Evolutionary conservation across 1,140 invertebrate species (phyloP).

Genomic region (Diabrotica virgifera): DNA sequence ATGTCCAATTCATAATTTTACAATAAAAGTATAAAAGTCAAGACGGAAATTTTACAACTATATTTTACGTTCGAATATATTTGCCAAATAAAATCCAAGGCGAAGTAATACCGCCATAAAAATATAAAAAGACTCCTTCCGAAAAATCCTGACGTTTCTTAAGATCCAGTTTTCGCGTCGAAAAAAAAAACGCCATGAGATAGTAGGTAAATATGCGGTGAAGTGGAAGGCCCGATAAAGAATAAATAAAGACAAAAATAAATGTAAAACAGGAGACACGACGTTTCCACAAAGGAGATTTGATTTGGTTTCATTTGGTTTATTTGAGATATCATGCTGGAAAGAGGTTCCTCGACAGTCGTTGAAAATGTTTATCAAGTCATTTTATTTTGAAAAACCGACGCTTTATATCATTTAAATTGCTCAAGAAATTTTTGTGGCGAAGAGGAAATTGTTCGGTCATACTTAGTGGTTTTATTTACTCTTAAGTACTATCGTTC

Average conservation of each 20-base stretch:
- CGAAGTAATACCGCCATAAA: too few species aligned
- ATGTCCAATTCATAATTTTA: too few species aligned
- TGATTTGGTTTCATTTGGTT: conserved; percentile 29
- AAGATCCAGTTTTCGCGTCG: too few species aligned
- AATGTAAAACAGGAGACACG: conserved; percentile 26
- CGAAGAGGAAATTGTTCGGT: background rate
- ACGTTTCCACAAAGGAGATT: conserved; percentile 25
- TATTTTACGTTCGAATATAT: too few species aligned
- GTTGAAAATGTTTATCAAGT: conserved; percentile 3
- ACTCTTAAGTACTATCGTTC: too few species aligned
- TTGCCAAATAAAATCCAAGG: too few species aligned
- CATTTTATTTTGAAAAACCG: conserved; percentile 2
- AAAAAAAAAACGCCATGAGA: background rate
- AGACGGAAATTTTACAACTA: too few species aligned
- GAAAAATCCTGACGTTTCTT: too few species aligned
- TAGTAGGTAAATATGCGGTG: conserved; percentile 7
- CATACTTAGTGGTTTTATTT: background rate
- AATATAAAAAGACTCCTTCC: too few species aligned
- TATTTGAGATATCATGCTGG: background rate
- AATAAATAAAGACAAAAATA: conserved; percentile 30
- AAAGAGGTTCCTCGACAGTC: conserved; percentile 1
- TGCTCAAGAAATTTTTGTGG: background rate
- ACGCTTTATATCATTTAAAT: background rate
- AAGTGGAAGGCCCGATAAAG: conserved; percentile 27
- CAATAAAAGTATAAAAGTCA: too few species aligned